Conservation (phyloP, 2,888 invertebrate genomes). For the Magallana nippona region DNA sequence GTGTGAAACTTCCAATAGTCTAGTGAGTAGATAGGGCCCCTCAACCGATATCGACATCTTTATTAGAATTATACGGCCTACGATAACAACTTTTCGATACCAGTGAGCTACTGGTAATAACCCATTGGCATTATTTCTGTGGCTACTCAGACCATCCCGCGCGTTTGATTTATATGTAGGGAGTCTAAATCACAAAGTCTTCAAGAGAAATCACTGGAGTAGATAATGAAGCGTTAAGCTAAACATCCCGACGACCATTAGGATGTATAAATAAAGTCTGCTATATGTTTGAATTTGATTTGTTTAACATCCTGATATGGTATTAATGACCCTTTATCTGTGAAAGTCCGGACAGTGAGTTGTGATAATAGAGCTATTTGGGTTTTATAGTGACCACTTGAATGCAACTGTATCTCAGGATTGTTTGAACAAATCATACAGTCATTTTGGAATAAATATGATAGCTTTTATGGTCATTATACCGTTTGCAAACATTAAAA, state of each 20-base stretch:
- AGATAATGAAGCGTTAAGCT: slow-evolving; percentile 21
- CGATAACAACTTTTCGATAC: slow-evolving; percentile 27
- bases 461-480: too few relatives aligned
- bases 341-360: neutral
- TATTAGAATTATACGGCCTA: slow-evolving; percentile 28
- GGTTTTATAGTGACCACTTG: too few relatives aligned
- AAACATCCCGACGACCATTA: slow-evolving; percentile 8
- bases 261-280: slow-evolving; percentile 5
- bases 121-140: slow-evolving; percentile 18
- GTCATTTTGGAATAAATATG: too few relatives aligned
- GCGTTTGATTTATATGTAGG: slow-evolving; percentile 16
- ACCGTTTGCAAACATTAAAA: too few relatives aligned
- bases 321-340: neutral
- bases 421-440: too few relatives aligned
- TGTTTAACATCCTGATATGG: slow-evolving; percentile 20
- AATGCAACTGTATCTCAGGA: too few relatives aligned
- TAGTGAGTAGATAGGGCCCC: neutral
- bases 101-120: slow-evolving; percentile 19
- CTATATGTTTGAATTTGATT: slow-evolving; percentile 10
- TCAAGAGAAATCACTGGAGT: slow-evolving; percentile 12
- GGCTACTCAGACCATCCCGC: neutral
- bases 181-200: neutral
- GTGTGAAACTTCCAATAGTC: slow-evolving; percentile 29
- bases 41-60: slow-evolving; percentile 21
- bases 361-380: too few relatives aligned